A percentile compares a stretch with the other conserved stretches of the same genome.
Conservation (phyloP, 2,797 vertebrate genomes). For the Hydrolagus colliei region DNA sequence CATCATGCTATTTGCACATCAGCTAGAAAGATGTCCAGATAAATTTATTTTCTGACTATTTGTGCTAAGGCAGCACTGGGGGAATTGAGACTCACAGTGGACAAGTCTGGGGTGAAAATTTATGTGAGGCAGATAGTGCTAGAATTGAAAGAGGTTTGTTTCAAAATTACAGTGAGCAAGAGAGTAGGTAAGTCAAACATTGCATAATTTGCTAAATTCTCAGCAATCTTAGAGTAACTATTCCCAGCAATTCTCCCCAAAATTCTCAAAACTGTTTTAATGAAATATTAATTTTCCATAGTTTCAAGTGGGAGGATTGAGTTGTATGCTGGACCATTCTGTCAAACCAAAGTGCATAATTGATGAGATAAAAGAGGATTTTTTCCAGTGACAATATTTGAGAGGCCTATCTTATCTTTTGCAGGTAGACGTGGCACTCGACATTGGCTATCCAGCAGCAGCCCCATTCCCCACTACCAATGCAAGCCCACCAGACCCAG, state of each 20-base stretch:
- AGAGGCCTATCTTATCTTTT: too few species aligned
- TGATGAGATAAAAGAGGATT: background rate
- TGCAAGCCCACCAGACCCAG: too few species aligned
- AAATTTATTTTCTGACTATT: too few species aligned
- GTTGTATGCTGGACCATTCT: background rate
- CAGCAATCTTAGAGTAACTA: background rate
- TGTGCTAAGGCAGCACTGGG: background rate
- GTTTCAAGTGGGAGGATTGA: background rate
- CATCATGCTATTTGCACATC: too few species aligned
- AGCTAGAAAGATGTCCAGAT: too few species aligned
- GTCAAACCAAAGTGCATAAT: background rate
- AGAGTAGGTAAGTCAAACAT: background rate
- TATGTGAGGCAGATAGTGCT: background rate
- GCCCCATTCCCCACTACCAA: too few species aligned
- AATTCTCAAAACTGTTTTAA: too few species aligned
- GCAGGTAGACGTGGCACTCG: too few species aligned
- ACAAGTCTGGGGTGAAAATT: background rate
- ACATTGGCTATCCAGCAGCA: too few species aligned
- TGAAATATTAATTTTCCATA: conserved; percentile 10
- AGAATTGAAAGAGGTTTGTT: background rate
- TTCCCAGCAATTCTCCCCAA: background rate
- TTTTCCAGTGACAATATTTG: background rate
- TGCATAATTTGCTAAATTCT: background rate
- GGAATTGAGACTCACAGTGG: background rate
- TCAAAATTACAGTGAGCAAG: background rate